Evolutionary conservation across 2,113 vertebrate genomes (phyloP).

Genomic region (Zapornia atra): DNA sequence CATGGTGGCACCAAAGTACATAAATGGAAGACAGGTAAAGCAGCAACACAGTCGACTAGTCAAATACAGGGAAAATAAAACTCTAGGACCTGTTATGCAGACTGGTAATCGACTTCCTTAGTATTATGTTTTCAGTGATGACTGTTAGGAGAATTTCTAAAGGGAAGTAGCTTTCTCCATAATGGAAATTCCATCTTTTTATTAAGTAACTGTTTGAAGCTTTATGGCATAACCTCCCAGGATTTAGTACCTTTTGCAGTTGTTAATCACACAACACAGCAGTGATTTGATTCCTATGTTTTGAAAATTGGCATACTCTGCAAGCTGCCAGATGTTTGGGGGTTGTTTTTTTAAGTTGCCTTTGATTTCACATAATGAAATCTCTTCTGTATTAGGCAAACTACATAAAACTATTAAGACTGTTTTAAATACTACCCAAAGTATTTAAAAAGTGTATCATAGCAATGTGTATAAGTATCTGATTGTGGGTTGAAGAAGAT

Average conservation of each 20-base stretch:
- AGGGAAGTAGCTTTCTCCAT: not conserved
- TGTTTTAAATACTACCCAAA: not conserved
- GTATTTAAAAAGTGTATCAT: not conserved
- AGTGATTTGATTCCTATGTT: not conserved
- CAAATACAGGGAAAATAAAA: not conserved
- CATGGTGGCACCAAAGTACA: slow-evolving; percentile 61
- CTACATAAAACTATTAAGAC: not conserved
- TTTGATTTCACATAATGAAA: not conserved
- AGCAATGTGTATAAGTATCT: not conserved
- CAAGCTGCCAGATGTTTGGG: not conserved
- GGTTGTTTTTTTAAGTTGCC: not conserved
- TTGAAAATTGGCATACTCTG: not conserved
- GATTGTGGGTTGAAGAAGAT: not conserved
- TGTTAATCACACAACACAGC: not conserved
- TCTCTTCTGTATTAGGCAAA: not conserved
- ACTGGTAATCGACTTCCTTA: not conserved
- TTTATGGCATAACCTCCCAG: not conserved
- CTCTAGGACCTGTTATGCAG: not conserved
- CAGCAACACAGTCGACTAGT: not conserved
- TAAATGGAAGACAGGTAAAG: not conserved
- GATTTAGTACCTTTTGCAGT: not conserved
- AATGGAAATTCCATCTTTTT: not conserved
- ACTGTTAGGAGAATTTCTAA: not conserved
- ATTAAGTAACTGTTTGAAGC: not conserved
- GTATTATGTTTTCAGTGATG: not conserved